phyloP scores from a whole-genome alignment of 1,140 invertebrate species.

The Geopemphigus sp. region DNA sequence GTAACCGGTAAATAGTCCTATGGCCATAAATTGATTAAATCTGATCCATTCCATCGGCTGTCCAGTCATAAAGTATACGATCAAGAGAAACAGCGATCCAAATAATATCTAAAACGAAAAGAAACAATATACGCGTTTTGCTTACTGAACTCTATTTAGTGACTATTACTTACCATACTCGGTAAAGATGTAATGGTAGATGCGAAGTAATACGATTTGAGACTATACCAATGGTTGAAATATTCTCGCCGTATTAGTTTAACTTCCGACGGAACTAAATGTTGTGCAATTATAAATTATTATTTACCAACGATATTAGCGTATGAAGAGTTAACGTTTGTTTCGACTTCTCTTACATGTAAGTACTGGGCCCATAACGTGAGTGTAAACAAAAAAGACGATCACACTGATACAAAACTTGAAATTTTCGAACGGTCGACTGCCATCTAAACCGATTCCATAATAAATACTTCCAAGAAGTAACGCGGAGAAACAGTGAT shows the following conservation, averaged over 20 bases:
- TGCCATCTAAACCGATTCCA: slow-evolving; percentile 60
- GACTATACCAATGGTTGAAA: slow-evolving; percentile 76
- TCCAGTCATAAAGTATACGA: slow-evolving; percentile 56
- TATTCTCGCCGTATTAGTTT: slow-evolving; percentile 69
- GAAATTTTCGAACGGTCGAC: slow-evolving; percentile 60
- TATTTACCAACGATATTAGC: too few species aligned
- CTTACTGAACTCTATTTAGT: too few species aligned
- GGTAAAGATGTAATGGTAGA: slow-evolving; percentile 74
- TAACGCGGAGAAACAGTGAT: slow-evolving; percentile 60
- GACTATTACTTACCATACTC: slow-evolving; percentile 56
- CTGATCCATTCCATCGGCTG: slow-evolving; percentile 56
- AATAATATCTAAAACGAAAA: slow-evolving; percentile 54
- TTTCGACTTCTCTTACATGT: slow-evolving; percentile 57
- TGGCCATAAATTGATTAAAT: slow-evolving; percentile 64
- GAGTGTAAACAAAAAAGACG: slow-evolving; percentile 66
- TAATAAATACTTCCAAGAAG: slow-evolving; percentile 62
- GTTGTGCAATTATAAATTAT: too few species aligned
- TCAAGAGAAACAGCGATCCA: slow-evolving; percentile 55
- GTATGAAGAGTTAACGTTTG: too few species aligned
- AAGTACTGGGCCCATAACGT: slow-evolving; percentile 63
- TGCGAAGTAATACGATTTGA: slow-evolving; percentile 74
- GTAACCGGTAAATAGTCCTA: slow-evolving; percentile 67
- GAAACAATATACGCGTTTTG: background rate
- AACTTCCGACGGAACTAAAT: slow-evolving; percentile 71
- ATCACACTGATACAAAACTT: slow-evolving; percentile 61